Percentiles rank a stretch among this genome's conserved stretches.
Conservation (phyloP, 1,140 invertebrate genomes). For the Leptinotarsa lineolata region DNA sequence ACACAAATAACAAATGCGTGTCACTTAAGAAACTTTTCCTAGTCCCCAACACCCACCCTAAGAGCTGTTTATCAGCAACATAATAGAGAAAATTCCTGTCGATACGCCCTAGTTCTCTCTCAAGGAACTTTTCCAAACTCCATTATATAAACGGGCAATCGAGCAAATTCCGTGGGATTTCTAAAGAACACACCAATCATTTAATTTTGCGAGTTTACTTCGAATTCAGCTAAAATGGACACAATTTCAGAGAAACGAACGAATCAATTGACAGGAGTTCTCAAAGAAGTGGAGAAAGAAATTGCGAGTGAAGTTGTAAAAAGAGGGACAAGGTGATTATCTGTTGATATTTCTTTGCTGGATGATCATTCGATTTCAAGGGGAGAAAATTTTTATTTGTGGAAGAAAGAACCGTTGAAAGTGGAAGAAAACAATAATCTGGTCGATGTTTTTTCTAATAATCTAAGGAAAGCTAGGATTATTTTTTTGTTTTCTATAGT, state of each 20-base stretch:
- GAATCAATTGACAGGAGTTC: not conserved
- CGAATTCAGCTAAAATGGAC: conserved; percentile 5
- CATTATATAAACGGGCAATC: conserved; percentile 14
- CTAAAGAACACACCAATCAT: conserved; percentile 19
- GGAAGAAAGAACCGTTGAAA: too few species aligned
- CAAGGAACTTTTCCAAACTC: not conserved
- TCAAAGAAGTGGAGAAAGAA: not conserved
- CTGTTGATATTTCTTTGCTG: not conserved
- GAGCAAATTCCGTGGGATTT: conserved; percentile 9
- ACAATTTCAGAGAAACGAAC: not conserved
- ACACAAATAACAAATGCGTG: too few species aligned
- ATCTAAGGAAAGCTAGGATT: too few species aligned
- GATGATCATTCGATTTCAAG: not conserved
- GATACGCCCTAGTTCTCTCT: not conserved
- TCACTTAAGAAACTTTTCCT: too few species aligned
- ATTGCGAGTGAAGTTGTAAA: not conserved
- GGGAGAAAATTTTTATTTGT: too few species aligned
- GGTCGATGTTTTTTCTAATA: too few species aligned
- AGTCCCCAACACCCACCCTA: not conserved
- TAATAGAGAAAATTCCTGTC: not conserved
- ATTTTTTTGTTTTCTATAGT: too few species aligned
- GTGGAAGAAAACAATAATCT: too few species aligned
- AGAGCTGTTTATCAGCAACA: conserved; percentile 4
- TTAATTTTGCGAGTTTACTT: conserved; percentile 14
- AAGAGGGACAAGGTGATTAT: not conserved